Percentiles rank a stretch among this genome's conserved stretches.
Evolutionary conservation across 2,888 invertebrate genomes (phyloP).

Genomic region (Drosophila macrospina): DNA sequence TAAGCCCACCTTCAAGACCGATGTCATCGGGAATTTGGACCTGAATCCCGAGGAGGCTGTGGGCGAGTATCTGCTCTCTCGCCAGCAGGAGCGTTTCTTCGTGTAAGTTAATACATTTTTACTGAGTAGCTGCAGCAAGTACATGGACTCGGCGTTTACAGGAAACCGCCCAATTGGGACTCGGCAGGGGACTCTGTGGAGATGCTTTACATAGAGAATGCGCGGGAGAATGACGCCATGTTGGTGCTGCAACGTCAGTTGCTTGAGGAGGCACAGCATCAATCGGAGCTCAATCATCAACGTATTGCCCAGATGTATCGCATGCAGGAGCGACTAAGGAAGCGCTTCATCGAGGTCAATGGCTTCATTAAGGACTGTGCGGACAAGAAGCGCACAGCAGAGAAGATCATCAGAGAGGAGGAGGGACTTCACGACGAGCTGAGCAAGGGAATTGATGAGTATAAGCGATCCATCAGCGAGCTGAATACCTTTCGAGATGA

Average conservation of each 20-base stretch:
- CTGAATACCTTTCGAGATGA: conserved; percentile 74
- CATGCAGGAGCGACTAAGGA: conserved; percentile 77
- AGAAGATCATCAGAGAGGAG: conserved; percentile 79
- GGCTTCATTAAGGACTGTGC: conserved; percentile 84
- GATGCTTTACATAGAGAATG: conserved; percentile 81
- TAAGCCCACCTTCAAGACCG: conserved; percentile 82
- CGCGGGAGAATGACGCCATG: conserved; percentile 82
- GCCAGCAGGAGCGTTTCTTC: conserved; percentile 80
- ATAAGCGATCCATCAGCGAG: conserved; percentile 61
- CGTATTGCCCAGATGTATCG: conserved; percentile 80
- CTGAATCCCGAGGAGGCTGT: conserved; percentile 82
- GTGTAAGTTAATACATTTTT: conserved; percentile 70
- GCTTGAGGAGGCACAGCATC: conserved; percentile 76
- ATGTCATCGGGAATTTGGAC: conserved; percentile 83
- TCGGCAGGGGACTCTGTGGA: conserved; percentile 83
- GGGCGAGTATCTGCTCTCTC: conserved; percentile 82
- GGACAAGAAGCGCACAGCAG: conserved; percentile 80
- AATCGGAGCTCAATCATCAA: conserved; percentile 73
- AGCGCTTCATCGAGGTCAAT: conserved; percentile 83
- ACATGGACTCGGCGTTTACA: conserved; percentile 41
- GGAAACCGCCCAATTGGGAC: conserved; percentile 85
- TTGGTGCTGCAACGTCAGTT: conserved; percentile 78
- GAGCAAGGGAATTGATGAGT: conserved; percentile 66
- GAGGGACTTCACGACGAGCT: conserved; percentile 72
- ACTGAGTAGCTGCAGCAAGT: fast-evolving